Evolutionary conservation across 2,888 invertebrate species (phyloP).

Genomic region (Ptychoptera contaminata): DNA sequence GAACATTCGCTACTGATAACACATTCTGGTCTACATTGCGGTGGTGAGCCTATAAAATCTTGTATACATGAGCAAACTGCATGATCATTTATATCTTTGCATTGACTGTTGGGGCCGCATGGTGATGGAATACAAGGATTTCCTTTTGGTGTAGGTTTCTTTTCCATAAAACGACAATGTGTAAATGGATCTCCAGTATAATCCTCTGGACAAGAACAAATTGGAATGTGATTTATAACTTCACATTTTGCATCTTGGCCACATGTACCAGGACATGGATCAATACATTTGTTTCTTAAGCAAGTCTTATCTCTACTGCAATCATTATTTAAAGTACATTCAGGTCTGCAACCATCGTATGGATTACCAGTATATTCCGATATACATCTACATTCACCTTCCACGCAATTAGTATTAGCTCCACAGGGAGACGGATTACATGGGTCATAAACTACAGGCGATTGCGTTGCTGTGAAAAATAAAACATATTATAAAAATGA

Average conservation of each 20-base stretch:
- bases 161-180: slow-evolving; percentile 29
- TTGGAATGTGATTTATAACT: slow-evolving; percentile 58
- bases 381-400: slow-evolving; percentile 54
- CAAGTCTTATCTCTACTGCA: slow-evolving; percentile 52
- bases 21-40: slow-evolving; percentile 51
- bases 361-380: slow-evolving; percentile 57
- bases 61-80: slow-evolving; percentile 56
- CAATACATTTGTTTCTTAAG: slow-evolving; percentile 51
- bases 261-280: slow-evolving; percentile 62
- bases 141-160: slow-evolving; percentile 12
- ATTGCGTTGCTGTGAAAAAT: slow-evolving; percentile 26
- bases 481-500: no score
- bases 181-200: slow-evolving; percentile 57
- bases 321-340: slow-evolving; percentile 58
- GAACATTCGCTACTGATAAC: slow-evolving; percentile 49
- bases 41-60: slow-evolving; percentile 50
- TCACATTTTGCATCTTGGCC: slow-evolving; percentile 54
- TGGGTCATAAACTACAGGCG: slow-evolving; percentile 33
- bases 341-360: slow-evolving; percentile 49
- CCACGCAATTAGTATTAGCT: slow-evolving; percentile 51
- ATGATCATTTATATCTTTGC: slow-evolving; percentile 39
- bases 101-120: slow-evolving; percentile 46
- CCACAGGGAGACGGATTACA: slow-evolving; percentile 64
- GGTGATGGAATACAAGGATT: slow-evolving; percentile 41
- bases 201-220: slow-evolving; percentile 52